Base-by-base conservation (phyloP, 2,797 vertebrate species). In the Hylomyscus alleni region DNA sequence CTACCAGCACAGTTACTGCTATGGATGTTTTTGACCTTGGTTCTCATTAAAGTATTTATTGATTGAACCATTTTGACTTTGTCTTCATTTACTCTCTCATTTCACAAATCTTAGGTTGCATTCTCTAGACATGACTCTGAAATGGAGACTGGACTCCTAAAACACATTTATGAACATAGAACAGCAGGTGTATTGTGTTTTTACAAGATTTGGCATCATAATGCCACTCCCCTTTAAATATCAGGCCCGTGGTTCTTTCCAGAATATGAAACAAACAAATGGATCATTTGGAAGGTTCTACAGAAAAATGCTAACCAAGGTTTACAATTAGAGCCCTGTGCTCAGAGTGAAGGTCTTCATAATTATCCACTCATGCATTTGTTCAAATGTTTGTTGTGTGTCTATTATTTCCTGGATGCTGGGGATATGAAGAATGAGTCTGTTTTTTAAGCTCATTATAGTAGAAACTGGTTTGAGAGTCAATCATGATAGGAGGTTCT, bases 11-110 rank as follows among this genome's bases (percentile, higher is more conserved):
- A 96, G 81, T 90, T 90, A 94, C 88, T 94, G 83, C 96, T 96
- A 5, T 97, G 92, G 95, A 95, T 95, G 95, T 96, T 97, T 94
- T 90, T 81, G 97, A 98, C 92, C 87, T 97, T 52, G 94, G 94
- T 98, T 97, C 97, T 96, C 98, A 99, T 98, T 99, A 99, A 99
- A 99, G 96, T 98, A 99, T 98, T 98, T 99, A 98, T 98, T 98
- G 98, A 97, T 95, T 73, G 87, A 92, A 89, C 77, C 26, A 75
- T 88, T 93, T 96, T 17, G 94, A 40, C 78, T 94, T 91, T 94
- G 97, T 93, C 89, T 97, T 93, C 89, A 93, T 95, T 92, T 86
- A 10, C 24, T 60, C 1, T 69, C 72, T 96, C 65, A 50, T 97
- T 92, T 96, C 34, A 44, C 47, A 83, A 47, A 34, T 97, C 65